Conservation (phyloP, 2,113 vertebrate species). For the Sinosuthora webbiana region DNA sequence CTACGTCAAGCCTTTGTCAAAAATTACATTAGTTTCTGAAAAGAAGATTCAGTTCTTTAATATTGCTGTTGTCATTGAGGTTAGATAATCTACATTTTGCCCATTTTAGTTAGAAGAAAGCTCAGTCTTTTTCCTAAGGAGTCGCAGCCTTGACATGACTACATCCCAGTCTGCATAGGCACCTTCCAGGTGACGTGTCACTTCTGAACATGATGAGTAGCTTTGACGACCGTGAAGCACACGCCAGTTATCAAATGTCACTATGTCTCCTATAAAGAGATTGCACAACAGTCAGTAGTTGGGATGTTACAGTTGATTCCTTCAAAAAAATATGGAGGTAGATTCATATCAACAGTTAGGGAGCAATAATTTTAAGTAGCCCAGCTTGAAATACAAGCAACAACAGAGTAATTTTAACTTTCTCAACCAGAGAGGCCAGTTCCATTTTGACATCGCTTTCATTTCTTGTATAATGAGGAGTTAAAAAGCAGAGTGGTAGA, state of each 20-base stretch:
- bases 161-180: conserved; percentile 96
- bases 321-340: not conserved
- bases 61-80: not conserved
- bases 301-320: not conserved
- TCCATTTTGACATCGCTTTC: not conserved
- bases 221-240: conserved; percentile 84
- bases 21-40: not conserved
- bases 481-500: not conserved
- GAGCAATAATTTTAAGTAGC: not conserved
- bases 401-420: not conserved
- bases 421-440: not conserved
- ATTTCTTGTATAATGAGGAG: not conserved
- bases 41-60: not conserved
- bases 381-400: not conserved
- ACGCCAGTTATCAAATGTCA: conserved; percentile 94
- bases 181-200: conserved; percentile 85
- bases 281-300: not conserved
- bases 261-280: conserved; percentile 80
- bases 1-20: not conserved
- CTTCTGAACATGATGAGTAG: conserved; percentile 64
- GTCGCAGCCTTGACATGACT: conserved; percentile 87
- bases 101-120: not conserved
- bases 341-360: too few relatives aligned
- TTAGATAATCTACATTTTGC: not conserved
- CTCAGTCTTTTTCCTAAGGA: conserved; percentile 72